These are phyloP conservation scores for Molanna angustata DNA, from an alignment of 2,888 invertebrate genomes.

Conservation along the genomic window DNA sequence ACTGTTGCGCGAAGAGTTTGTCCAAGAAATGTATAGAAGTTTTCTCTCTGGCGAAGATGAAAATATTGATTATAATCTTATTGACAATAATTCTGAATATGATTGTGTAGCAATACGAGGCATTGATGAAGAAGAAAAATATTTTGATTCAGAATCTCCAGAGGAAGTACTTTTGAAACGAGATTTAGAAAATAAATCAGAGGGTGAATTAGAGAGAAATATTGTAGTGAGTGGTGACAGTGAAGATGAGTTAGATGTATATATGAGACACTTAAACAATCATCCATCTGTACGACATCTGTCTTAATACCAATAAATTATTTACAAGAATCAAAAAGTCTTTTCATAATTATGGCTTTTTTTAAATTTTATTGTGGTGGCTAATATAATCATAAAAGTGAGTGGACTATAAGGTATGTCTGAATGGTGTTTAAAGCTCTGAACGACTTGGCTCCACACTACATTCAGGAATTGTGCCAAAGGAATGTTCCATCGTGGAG, in stretches of 20 bases:
- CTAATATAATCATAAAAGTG: no score
- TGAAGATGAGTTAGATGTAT: slow-evolving; percentile 70
- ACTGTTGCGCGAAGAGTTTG: slow-evolving; percentile 75
- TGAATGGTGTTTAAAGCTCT: no score
- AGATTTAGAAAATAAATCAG: slow-evolving; percentile 33
- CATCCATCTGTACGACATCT: slow-evolving; percentile 40
- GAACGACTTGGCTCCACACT: no score
- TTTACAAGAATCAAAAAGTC: no score
- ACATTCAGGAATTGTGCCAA: no score
- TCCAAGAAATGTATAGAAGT: slow-evolving; percentile 79
- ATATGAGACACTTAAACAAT: slow-evolving; percentile 61
- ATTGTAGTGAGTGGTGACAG: slow-evolving; percentile 29
- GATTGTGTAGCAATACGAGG: slow-evolving; percentile 71
- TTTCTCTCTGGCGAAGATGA: slow-evolving; percentile 80
- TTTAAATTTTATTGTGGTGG: no score
- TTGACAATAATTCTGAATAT: slow-evolving; percentile 79
- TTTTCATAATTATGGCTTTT: no score
- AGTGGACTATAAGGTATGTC: no score
- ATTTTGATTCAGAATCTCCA: slow-evolving; percentile 82
- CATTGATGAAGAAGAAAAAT: slow-evolving; percentile 85
- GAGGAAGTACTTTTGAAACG: slow-evolving; percentile 50
- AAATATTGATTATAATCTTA: slow-evolving; percentile 78
- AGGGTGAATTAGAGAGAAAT: background rate
- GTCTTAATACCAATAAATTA: slow-evolving; percentile 31
- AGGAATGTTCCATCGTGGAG: no score